These are phyloP conservation scores for Scopus umbretta DNA, from an alignment of 2,113 vertebrate genomes.

Conservation along the genomic window DNA sequence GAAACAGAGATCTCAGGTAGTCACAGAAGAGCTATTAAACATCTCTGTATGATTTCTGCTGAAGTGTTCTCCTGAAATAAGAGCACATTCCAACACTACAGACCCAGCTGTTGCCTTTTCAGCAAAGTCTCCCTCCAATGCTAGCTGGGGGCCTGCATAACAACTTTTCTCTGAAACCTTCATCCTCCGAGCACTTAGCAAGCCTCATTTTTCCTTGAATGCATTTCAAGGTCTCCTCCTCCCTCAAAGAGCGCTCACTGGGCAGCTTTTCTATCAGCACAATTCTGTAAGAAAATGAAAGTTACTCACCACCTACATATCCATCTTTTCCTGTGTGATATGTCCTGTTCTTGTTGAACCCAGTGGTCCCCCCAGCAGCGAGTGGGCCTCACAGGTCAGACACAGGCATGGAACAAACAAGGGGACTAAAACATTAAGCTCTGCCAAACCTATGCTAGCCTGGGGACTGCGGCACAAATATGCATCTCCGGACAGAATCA, in stretches of 20 bases:
- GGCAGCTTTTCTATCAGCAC: not conserved
- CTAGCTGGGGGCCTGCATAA: not conserved
- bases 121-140: not conserved
- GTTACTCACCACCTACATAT: not conserved
- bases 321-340: not conserved
- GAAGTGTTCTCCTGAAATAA: not conserved
- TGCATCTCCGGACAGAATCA: not conserved
- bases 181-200: not conserved
- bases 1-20: not conserved
- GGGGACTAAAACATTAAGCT: not conserved
- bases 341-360: not conserved
- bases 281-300: not conserved
- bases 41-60: not conserved
- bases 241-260: not conserved
- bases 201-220: not conserved
- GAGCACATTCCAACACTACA: not conserved
- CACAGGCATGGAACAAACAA: not conserved
- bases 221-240: not conserved
- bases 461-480: not conserved
- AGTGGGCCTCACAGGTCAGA: not conserved
- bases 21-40: not conserved
- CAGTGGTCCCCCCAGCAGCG: not conserved
- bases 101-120: not conserved
- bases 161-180: not conserved
- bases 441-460: not conserved